A percentile compares a stretch with the other conserved stretches of the same genome.
phyloP scores from a whole-genome alignment of 2,888 invertebrate genomes.

The Apamea anceps region DNA sequence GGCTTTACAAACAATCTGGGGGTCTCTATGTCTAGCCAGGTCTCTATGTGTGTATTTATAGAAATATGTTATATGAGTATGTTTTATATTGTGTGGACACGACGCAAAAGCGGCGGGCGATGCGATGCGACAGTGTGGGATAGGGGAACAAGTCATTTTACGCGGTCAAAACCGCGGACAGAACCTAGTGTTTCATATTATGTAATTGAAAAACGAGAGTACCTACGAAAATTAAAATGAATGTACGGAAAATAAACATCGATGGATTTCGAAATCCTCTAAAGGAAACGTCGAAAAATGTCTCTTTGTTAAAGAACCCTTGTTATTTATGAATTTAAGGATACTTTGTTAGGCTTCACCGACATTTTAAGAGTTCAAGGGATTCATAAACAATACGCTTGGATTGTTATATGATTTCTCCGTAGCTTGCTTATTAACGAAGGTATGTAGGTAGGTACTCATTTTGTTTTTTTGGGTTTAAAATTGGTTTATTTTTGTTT shows the following conservation, averaged over 20 bases:
- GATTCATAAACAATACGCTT: conserved; percentile 11
- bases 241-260: neutral
- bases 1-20: too few relatives aligned
- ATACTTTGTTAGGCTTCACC: conserved; percentile 28
- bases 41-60: too few relatives aligned
- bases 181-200: neutral
- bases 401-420: conserved; percentile 22
- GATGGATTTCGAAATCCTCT: conserved; percentile 1
- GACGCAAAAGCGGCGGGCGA: too few relatives aligned
- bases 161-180: neutral
- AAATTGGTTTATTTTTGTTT: neutral
- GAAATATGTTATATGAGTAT: too few relatives aligned
- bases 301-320: conserved; percentile 30
- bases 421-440: neutral
- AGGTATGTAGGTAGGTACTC: neutral
- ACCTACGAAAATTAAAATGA: neutral
- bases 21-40: too few relatives aligned
- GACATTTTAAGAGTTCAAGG: conserved; percentile 30
- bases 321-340: conserved; percentile 30
- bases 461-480: neutral
- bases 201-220: neutral
- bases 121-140: neutral
- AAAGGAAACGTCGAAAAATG: conserved; percentile 12
- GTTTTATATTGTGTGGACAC: too few relatives aligned
- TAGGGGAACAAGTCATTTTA: neutral